Conservation (phyloP, 2,888 invertebrate genomes). For the Apamea sordens region DNA sequence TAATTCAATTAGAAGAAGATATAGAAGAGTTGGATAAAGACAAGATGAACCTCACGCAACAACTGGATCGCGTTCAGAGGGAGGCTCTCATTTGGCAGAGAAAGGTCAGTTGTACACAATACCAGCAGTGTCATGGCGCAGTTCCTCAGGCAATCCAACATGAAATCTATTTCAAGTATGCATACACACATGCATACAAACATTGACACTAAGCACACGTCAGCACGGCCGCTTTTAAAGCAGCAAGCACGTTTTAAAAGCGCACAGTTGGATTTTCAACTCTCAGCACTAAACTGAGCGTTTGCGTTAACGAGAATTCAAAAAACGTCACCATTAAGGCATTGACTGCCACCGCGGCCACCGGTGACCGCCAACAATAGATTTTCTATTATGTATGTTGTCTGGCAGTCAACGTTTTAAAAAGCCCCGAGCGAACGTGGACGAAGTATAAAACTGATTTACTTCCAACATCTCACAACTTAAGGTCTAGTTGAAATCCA, state of each 20-base stretch:
- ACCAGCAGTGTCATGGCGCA: background rate
- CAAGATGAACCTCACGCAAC: constrained; percentile 91
- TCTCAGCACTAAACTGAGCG: background rate
- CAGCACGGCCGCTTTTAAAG: background rate
- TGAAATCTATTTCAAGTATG: background rate
- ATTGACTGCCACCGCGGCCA: no score
- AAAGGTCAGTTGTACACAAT: constrained; percentile 87
- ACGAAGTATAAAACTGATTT: background rate
- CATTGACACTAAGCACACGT: background rate
- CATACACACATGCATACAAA: background rate
- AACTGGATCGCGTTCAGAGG: constrained; percentile 91
- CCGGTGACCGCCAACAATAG: no score
- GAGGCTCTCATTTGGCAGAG: constrained; percentile 95
- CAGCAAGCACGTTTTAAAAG: background rate
- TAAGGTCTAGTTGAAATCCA: background rate
- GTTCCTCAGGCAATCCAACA: background rate
- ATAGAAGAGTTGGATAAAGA: constrained; percentile 92
- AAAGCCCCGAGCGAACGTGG: background rate
- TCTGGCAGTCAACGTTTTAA: background rate
- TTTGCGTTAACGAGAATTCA: background rate
- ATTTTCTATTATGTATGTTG: no score
- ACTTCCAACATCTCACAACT: background rate
- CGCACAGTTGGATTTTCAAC: background rate
- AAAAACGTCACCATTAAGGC: background rate
- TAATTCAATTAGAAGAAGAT: constrained; percentile 92